Conservation (phyloP, 2,888 invertebrate genomes). For the Sinelater perroti region DNA sequence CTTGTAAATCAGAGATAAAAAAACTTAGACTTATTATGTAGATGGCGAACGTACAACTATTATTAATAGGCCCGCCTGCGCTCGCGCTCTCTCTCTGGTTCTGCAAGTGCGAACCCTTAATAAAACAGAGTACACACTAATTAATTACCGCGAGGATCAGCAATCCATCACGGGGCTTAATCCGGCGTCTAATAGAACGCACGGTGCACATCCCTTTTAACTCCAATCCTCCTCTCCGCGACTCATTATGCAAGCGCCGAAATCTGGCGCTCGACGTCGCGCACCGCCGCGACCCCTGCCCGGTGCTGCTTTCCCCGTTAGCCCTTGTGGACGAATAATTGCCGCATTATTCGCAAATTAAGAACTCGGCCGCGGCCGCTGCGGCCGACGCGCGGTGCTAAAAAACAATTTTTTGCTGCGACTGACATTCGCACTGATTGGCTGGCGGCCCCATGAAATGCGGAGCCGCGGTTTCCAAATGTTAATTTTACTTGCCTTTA, state of each 20-base stretch:
- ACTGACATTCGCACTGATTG: conserved; percentile 35
- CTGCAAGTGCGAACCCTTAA: conserved; percentile 28
- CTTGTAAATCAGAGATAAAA: no score
- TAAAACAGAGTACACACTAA: conserved; percentile 47
- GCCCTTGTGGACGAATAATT: no score
- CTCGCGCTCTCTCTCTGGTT: no score
- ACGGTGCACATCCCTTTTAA: conserved; percentile 38
- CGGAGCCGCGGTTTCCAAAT: conserved; percentile 51
- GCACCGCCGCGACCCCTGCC: no score
- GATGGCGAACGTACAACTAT: no score
- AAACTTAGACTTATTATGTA: no score
- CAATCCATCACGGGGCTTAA: conserved; percentile 54
- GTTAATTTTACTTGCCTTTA: conserved; percentile 57
- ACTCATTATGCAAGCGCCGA: conserved; percentile 34
- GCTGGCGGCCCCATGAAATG: conserved; percentile 29
- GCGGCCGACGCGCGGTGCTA: no score
- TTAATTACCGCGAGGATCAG: conserved; percentile 55
- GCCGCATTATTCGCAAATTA: no score
- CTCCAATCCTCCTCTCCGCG: conserved; percentile 36
- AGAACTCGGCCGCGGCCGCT: no score
- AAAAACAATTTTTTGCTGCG: conserved; percentile 20
- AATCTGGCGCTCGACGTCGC: no score
- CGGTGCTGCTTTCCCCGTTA: no score
- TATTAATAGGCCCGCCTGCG: no score
- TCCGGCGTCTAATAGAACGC: conserved; percentile 46